Evolutionary conservation across 2,888 invertebrate genomes (phyloP).

Genomic region (Pelosia muscerda): DNA sequence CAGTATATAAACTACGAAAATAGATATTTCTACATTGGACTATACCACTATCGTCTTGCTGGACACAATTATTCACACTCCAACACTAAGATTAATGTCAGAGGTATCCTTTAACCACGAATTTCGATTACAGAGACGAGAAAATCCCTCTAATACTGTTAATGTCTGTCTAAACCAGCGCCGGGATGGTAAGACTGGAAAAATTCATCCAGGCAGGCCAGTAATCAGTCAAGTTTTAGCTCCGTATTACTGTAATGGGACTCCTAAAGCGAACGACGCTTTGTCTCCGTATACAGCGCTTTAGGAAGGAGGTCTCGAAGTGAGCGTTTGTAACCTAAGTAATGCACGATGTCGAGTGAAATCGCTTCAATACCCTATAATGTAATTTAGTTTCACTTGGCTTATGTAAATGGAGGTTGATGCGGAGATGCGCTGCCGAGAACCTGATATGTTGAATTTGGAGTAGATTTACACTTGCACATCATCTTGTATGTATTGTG

Average conservation of each 20-base stretch:
- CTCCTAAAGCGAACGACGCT: constrained; percentile 63
- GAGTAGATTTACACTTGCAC: neutral
- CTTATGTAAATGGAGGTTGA: constrained; percentile 39
- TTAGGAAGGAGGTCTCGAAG: constrained; percentile 54
- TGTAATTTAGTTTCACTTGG: constrained; percentile 42
- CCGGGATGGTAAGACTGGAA: constrained; percentile 63
- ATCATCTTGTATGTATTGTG: neutral
- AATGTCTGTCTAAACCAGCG: constrained; percentile 64
- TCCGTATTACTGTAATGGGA: constrained; percentile 78
- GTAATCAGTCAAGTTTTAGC: constrained; percentile 83
- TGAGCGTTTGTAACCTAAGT: constrained; percentile 43
- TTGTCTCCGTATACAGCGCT: constrained; percentile 65
- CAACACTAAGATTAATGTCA: neutral
- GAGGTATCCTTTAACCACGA: constrained; percentile 53
- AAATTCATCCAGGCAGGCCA: constrained; percentile 72
- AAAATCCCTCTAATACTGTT: constrained; percentile 69
- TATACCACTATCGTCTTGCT: neutral
- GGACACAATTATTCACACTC: neutral
- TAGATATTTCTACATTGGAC: neutral
- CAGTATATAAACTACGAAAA: neutral
- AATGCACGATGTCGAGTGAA: constrained; percentile 39
- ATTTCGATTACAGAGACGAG: constrained; percentile 72
- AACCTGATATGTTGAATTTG: constrained; percentile 19
- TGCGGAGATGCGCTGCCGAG: constrained; percentile 30
- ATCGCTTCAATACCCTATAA: constrained; percentile 45